phyloP scores from a whole-genome alignment of 2,888 invertebrate species.

The Halictus ligatus region DNA sequence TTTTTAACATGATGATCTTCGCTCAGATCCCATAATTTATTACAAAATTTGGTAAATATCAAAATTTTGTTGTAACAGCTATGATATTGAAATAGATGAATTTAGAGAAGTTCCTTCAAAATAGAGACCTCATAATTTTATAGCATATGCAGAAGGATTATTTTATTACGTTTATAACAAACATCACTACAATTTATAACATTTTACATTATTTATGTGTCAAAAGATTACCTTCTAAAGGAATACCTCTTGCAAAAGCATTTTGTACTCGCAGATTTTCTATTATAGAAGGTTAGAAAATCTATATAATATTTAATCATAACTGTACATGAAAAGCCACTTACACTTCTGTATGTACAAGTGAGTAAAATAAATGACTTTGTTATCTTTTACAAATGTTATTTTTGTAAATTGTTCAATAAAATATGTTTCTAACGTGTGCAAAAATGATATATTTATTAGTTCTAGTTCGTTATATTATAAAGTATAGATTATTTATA shows the following conservation, averaged over 20 bases:
- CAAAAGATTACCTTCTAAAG: conserved; percentile 11
- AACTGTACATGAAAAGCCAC: conserved; percentile 23
- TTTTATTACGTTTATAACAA: conserved; percentile 33
- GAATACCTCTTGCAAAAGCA: conserved; percentile 17
- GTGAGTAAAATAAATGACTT: conserved; percentile 32
- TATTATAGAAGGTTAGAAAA: background rate
- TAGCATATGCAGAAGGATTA: conserved; percentile 28
- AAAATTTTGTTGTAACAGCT: conserved; percentile 33
- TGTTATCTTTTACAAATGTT: conserved; percentile 24
- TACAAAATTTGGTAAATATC: conserved; percentile 8
- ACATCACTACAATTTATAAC: conserved; percentile 7
- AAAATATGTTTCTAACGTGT: conserved; percentile 24
- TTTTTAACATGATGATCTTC: conserved; percentile 23
- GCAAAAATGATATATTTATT: background rate
- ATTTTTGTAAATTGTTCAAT: conserved; percentile 25
- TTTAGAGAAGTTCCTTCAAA: conserved; percentile 29
- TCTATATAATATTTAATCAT: background rate
- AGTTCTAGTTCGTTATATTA: background rate
- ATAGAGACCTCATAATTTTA: conserved; percentile 30
- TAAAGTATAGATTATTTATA: background rate
- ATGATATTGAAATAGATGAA: conserved; percentile 32
- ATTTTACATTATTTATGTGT: conserved; percentile 33
- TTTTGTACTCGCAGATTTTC: conserved; percentile 11
- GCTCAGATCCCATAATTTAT: conserved; percentile 37
- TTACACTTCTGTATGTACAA: conserved; percentile 19